Percentiles rank a stretch among this genome's conserved stretches.
Evolutionary conservation across 1,140 invertebrate genomes (phyloP).

Genomic region (Paramacrobiotus metropolitanus): DNA sequence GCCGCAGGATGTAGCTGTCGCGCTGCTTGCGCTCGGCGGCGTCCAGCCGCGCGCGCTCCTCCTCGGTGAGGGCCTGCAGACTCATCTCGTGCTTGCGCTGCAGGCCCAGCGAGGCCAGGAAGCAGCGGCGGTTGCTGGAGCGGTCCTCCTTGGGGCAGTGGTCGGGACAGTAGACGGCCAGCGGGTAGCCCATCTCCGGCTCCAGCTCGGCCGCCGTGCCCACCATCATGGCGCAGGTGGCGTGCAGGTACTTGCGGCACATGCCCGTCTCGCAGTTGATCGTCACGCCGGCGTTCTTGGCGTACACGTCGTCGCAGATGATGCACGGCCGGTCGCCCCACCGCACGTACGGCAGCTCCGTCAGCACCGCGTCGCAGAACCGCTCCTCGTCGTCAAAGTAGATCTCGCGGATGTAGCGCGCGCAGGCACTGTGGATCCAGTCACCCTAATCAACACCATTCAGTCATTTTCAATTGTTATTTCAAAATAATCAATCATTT

Average conservation of each 20-base stretch:
- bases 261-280: not conserved
- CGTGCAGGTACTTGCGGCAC: not conserved
- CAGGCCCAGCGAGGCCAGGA: not conserved
- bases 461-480: not conserved
- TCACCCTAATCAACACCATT: not conserved
- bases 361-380: not conserved
- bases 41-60: not conserved
- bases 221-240: slow-evolving; percentile 1
- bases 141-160: not conserved
- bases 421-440: not conserved
- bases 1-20: not conserved
- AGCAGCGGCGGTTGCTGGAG: not conserved
- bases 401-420: not conserved
- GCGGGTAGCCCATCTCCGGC: not conserved
- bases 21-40: not conserved
- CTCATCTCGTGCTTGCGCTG: not conserved
- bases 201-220: not conserved
- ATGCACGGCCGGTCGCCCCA: not conserved
- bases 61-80: not conserved
- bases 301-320: slow-evolving; percentile 1
- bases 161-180: slow-evolving; percentile 1
- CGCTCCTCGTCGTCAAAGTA: not conserved
- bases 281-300: not conserved
- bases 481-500: too few species aligned
- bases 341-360: not conserved